These are phyloP conservation scores for Lepidocyrtinus sp. DNA, from an alignment of 2,888 invertebrate species.

Conservation along the genomic window DNA sequence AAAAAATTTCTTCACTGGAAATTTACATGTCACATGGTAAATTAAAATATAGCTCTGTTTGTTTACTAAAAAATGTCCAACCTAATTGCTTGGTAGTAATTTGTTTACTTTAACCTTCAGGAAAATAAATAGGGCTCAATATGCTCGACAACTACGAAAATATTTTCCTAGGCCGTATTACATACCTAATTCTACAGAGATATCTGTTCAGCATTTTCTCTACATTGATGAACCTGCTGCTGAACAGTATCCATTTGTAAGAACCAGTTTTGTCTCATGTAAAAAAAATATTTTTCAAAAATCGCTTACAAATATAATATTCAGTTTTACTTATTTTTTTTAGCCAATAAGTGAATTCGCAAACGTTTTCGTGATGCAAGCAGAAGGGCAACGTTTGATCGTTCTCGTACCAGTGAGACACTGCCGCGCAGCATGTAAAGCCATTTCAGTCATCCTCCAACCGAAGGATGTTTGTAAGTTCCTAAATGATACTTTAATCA, in stretches of 20 bases:
- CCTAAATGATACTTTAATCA: constrained; percentile 22
- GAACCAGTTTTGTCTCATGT: too few species aligned
- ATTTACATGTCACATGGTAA: constrained; percentile 72
- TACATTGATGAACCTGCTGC: constrained; percentile 83
- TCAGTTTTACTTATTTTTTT: background rate
- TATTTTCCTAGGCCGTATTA: constrained; percentile 82
- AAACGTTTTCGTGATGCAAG: constrained; percentile 83
- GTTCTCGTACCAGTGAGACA: constrained; percentile 84
- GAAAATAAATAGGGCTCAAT: constrained; percentile 85
- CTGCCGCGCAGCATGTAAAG: constrained; percentile 81
- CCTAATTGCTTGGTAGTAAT: too few species aligned
- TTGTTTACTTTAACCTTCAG: too few species aligned
- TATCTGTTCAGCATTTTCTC: constrained; percentile 81
- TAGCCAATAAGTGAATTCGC: constrained; percentile 87
- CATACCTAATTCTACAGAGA: constrained; percentile 74
- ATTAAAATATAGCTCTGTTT: constrained; percentile 28
- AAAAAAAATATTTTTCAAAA: too few species aligned
- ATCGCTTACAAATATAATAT: background rate
- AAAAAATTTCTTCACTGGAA: constrained; percentile 69
- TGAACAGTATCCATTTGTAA: constrained; percentile 78
- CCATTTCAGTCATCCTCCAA: constrained; percentile 81
- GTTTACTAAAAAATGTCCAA: too few species aligned
- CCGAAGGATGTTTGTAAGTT: constrained; percentile 84
- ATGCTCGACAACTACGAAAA: constrained; percentile 81
- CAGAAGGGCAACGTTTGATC: constrained; percentile 82